Percentiles rank a stretch among this genome's conserved stretches.
Evolutionary conservation across 2,888 invertebrate genomes (phyloP).

Genomic region (Lagria hirta): DNA sequence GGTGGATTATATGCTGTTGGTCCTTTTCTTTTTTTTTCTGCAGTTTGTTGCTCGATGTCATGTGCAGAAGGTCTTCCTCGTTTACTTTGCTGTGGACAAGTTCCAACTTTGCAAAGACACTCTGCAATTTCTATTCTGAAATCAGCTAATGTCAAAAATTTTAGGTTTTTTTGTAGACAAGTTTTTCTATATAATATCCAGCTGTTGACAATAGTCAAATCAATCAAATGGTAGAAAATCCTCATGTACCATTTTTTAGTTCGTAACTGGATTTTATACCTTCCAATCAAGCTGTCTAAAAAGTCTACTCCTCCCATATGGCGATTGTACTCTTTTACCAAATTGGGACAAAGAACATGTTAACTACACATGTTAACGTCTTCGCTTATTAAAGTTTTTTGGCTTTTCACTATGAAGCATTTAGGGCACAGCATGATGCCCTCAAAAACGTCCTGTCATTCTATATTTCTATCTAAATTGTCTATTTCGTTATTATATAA

Average conservation of each 20-base stretch:
- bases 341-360: slow-evolving; percentile 24
- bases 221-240: slow-evolving; percentile 25
- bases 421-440: too few relatives aligned
- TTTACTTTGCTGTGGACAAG: slow-evolving; percentile 3
- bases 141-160: slow-evolving; percentile 4
- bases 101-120: slow-evolving; percentile 1
- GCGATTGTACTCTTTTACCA: slow-evolving; percentile 26
- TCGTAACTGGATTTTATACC: slow-evolving; percentile 23
- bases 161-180: too few relatives aligned
- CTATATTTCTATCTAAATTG: too few relatives aligned
- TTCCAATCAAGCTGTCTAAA: slow-evolving; percentile 17
- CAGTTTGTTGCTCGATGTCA: background rate
- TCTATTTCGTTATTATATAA: too few relatives aligned
- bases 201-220: slow-evolving; percentile 17
- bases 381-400: too few relatives aligned
- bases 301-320: slow-evolving; percentile 33
- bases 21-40: background rate
- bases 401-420: too few relatives aligned
- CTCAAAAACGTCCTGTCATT: too few relatives aligned
- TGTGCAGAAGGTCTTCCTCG: slow-evolving; percentile 10
- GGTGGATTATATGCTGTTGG: slow-evolving; percentile 14
- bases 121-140: slow-evolving; percentile 1
- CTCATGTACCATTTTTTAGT: slow-evolving; percentile 23
- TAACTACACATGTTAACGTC: too few relatives aligned
- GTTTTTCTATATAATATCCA: too few relatives aligned